phyloP scores from a whole-genome alignment of 2,113 vertebrate genomes.

The Misgurnus anguillicaudatus region DNA sequence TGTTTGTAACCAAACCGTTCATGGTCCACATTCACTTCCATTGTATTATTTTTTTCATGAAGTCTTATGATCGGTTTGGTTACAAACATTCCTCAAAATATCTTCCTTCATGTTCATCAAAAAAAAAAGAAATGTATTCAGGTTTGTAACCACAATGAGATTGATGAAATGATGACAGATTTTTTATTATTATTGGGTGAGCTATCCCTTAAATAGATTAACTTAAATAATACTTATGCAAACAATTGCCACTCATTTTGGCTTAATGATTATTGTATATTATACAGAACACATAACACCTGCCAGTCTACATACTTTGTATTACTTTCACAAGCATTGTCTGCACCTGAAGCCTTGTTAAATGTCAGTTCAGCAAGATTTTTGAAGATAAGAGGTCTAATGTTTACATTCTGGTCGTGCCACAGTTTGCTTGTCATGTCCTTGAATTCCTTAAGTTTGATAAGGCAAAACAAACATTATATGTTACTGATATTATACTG shows the following conservation, averaged over 20 bases:
- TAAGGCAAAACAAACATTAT: background rate
- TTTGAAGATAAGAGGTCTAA: background rate
- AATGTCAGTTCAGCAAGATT: background rate
- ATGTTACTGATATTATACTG: background rate
- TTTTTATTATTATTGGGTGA: no score
- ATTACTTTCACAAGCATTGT: no score
- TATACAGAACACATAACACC: background rate
- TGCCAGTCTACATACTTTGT: background rate
- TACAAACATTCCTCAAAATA: no score
- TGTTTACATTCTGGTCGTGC: slow-evolving; percentile 21
- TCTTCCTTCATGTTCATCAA: no score
- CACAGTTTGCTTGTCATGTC: background rate
- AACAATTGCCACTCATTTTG: background rate
- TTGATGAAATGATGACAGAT: no score
- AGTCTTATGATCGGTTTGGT: no score
- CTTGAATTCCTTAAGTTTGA: slow-evolving; percentile 1
- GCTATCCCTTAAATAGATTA: background rate
- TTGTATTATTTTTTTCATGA: no score
- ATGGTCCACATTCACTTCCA: no score
- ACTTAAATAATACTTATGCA: background rate
- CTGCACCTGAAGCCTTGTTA: background rate
- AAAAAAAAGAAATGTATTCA: no score
- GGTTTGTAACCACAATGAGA: no score
- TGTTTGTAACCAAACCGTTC: no score
- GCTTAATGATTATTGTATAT: background rate